phyloP scores from a whole-genome alignment of 1,140 invertebrate genomes.

The Drosophila oshimai region DNA sequence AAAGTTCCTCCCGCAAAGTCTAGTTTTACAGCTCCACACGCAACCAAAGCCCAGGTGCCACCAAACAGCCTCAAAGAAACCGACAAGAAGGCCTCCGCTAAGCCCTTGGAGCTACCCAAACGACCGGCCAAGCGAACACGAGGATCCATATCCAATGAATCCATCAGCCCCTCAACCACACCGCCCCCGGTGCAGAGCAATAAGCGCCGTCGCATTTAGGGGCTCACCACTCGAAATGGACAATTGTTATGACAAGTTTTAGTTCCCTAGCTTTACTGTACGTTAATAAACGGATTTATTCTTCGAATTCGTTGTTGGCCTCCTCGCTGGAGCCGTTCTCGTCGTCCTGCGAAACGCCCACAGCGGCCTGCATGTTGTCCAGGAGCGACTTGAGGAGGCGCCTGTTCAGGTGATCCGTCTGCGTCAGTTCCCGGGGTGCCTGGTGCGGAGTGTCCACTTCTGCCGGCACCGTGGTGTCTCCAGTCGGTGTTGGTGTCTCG shows the following conservation, averaged over 20 bases:
- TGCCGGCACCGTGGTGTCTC: conserved; percentile 1
- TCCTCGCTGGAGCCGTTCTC: conserved; percentile 41
- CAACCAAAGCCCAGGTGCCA: not conserved
- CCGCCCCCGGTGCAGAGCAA: conserved; percentile 73
- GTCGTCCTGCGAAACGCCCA: not conserved
- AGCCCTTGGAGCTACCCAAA: conserved; percentile 68
- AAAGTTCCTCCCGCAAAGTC: not conserved
- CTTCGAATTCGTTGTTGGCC: conserved; percentile 56
- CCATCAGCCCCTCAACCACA: conserved; percentile 81
- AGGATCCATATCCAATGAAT: conserved; percentile 81
- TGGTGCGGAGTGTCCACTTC: conserved; percentile 29
- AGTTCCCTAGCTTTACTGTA: conserved; percentile 56
- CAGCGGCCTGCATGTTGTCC: conserved; percentile 60
- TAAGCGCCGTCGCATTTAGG: conserved; percentile 78
- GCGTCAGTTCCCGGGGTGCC: conserved; percentile 60
- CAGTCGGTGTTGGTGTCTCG: conserved; percentile 31
- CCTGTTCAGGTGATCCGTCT: conserved; percentile 75
- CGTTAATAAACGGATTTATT: conserved; percentile 53
- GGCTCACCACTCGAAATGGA: not conserved
- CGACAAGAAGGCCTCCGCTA: conserved; percentile 72
- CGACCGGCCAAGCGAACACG: conserved; percentile 77
- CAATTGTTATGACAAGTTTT: conserved; percentile 31
- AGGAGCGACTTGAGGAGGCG: conserved; percentile 66
- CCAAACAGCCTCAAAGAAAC: conserved; percentile 46
- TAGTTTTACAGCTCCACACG: not conserved